phyloP scores from a whole-genome alignment of 2,888 invertebrate species.

The Ecliptopera silaceata region DNA sequence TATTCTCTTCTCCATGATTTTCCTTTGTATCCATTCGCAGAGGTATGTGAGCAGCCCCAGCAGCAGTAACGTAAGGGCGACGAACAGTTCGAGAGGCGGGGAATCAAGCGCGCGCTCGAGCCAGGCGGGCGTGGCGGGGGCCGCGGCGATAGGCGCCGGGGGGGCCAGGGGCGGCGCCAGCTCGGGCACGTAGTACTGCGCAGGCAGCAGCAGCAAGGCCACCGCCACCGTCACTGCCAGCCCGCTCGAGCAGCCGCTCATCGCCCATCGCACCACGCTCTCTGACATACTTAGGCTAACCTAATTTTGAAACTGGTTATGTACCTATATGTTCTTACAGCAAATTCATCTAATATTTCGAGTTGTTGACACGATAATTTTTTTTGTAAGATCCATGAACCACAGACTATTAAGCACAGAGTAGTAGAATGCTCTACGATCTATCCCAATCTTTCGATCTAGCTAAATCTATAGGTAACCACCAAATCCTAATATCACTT shows the following conservation, averaged over 20 bases:
- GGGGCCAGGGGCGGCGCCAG: slow-evolving; percentile 43
- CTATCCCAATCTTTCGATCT: no score
- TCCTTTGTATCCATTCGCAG: slow-evolving; percentile 70
- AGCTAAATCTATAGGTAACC: no score
- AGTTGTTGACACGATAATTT: slow-evolving; percentile 38
- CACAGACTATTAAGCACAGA: no score
- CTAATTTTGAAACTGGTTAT: slow-evolving; percentile 15
- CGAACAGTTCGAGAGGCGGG: slow-evolving; percentile 58
- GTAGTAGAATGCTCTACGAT: no score
- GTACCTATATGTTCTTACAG: slow-evolving; percentile 4
- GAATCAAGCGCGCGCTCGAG: slow-evolving; percentile 31
- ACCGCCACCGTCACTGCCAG: slow-evolving; percentile 56
- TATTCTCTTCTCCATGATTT: slow-evolving; percentile 67
- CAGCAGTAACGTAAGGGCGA: slow-evolving; percentile 50
- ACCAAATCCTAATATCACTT: no score
- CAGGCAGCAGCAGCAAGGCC: slow-evolving; percentile 61
- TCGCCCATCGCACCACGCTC: slow-evolving; percentile 50
- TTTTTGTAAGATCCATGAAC: slow-evolving; percentile 19
- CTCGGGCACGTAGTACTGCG: slow-evolving; percentile 63
- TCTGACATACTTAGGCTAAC: slow-evolving; percentile 21
- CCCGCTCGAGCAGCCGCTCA: slow-evolving; percentile 59
- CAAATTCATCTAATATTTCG: slow-evolving; percentile 15
- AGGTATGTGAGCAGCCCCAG: slow-evolving; percentile 55
- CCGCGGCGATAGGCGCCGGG: slow-evolving; percentile 15
- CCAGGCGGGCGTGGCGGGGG: slow-evolving; percentile 16